Base-by-base conservation (phyloP, 2,888 invertebrate species). In the Cerastis rubricosa region DNA sequence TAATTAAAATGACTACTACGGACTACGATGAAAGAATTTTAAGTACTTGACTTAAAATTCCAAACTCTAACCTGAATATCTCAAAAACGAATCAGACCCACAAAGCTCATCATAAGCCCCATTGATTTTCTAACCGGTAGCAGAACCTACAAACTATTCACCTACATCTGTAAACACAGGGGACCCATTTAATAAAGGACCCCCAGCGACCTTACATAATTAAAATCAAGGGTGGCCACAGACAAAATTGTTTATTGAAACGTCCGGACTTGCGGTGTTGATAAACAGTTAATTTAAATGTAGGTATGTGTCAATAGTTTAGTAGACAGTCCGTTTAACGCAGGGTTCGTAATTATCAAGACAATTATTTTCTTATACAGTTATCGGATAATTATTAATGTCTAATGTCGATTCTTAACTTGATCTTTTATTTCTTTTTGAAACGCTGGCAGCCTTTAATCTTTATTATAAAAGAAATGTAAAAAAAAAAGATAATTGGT, bases 211-310 rank as follows among this genome's bases (percentile, higher is more conserved):
- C 74, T 11, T 76, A 63, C 67, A 79, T 87, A 77, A 87, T 87
- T 87, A 84, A 85, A 81, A 79, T 43, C 47, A 71, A 47, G 70
- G 54, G 76, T 61, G 29, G 65, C 22, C 64, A 74, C 73, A 75
- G 19, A 40, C 71, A 49, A 78, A 71, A 84, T 87, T 76, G 81
- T 81, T 84, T 76, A 87, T 67, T 84, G 43, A 72, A 81, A 29
- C 19, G n/a, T 64, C 65, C 77, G 45, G 43, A 22, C 43, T 66
- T 68, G 71, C 45, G 75, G 80, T 67, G 69, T 64, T 71, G 35
- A 40, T 74, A 22, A 59, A 59, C 71, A 76, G 47, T 57, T 70
- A n/a, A 66, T 64, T 64, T 25, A 17, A n/a, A 64, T 43, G 61
- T 61, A 35, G 19, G 61, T 61, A 35, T 6, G 22, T 14, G n/a